Evolutionary conservation across 1,140 invertebrate genomes (phyloP).

Genomic region (Drosophila repleta): DNA sequence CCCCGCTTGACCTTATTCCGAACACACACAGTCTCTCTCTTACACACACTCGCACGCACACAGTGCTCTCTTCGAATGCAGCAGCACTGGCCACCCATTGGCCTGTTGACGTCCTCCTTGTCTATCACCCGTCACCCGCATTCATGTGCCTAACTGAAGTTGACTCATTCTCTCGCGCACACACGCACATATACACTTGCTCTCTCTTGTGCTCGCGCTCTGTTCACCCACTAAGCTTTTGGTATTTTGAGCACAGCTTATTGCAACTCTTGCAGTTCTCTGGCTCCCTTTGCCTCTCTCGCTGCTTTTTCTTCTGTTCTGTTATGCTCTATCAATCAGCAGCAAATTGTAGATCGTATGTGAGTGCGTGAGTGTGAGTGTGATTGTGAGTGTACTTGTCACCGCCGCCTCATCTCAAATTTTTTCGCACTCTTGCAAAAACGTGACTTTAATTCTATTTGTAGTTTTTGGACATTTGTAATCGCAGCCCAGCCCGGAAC

Average conservation of each 20-base stretch:
- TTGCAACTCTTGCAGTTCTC: constrained; percentile 1
- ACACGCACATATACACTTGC: neutral
- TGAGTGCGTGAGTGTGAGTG: neutral
- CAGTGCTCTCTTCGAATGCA: constrained; percentile 19
- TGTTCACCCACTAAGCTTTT: neutral
- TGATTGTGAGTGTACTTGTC: neutral
- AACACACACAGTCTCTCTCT: constrained; percentile 5
- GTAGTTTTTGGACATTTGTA: neutral
- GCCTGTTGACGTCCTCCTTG: neutral
- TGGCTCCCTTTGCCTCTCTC: neutral
- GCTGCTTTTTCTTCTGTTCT: neutral
- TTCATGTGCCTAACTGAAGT: constrained; percentile 6
- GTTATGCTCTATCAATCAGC: neutral
- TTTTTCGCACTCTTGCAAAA: neutral
- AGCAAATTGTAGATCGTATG: constrained; percentile 4
- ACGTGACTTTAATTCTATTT: constrained; percentile 5
- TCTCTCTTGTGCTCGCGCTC: neutral
- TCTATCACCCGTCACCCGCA: constrained; percentile 12
- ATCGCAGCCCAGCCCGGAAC: neutral
- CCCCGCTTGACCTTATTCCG: constrained; percentile 77
- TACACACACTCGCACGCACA: constrained; percentile 5
- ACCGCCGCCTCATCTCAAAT: neutral
- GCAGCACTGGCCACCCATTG: constrained; percentile 15
- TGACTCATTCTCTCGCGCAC: constrained; percentile 31
- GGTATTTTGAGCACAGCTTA: constrained; percentile 4